Percentiles rank a stretch among this genome's conserved stretches.
Conservation (phyloP, 2,113 vertebrate genomes). For the Amphiprion ocellaris region DNA sequence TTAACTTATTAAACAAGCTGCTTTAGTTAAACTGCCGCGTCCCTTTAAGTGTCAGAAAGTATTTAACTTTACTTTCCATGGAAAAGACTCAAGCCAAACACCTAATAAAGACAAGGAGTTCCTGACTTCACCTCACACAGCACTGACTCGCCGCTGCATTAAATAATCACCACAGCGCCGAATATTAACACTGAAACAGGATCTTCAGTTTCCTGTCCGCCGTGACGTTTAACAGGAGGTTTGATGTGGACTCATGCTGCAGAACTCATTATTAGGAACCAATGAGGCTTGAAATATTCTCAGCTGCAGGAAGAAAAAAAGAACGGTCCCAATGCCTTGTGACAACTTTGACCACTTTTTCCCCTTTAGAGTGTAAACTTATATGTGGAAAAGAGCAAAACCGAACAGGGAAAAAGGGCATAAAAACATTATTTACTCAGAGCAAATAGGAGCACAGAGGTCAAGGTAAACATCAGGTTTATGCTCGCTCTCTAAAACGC, state of each 20-base stretch:
- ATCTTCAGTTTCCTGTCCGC: conserved; percentile 64
- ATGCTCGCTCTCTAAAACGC: conserved; percentile 41
- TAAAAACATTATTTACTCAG: conserved; percentile 4
- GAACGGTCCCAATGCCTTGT: conserved; percentile 46
- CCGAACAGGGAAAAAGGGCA: conserved; percentile 37
- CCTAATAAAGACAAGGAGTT: neutral
- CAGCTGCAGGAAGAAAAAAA: conserved; percentile 53
- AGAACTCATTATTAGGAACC: conserved; percentile 72
- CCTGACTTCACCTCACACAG: conserved; percentile 8
- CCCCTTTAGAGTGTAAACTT: conserved; percentile 33
- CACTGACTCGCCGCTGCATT: conserved; percentile 11
- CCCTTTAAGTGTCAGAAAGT: neutral
- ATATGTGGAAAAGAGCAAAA: conserved; percentile 38
- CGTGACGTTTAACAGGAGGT: conserved; percentile 40
- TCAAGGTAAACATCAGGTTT: conserved; percentile 45
- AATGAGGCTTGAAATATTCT: conserved; percentile 72
- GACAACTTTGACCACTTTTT: conserved; percentile 56
- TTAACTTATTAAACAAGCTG: too few relatives aligned
- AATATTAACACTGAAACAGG: conserved; percentile 74
- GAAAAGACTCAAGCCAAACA: neutral
- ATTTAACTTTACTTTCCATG: neutral
- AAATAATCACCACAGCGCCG: conserved; percentile 48
- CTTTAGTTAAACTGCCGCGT: too few relatives aligned
- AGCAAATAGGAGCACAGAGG: conserved; percentile 7
- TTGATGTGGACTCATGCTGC: conserved; percentile 62